phyloP scores from a whole-genome alignment of 2,888 invertebrate species.

The Microplitis manilae region DNA sequence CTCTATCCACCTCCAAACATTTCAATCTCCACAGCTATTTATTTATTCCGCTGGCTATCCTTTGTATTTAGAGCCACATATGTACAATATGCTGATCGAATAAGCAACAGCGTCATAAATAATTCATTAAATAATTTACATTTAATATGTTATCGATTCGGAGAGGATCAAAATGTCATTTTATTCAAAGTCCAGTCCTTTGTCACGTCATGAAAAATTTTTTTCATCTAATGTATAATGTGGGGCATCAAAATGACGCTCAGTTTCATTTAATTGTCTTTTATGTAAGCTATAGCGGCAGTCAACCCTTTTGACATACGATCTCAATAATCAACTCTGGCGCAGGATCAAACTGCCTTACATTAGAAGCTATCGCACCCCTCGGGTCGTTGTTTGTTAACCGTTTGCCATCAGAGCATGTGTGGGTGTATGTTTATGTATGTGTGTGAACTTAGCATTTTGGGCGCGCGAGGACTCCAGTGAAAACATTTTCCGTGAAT shows the following conservation, averaged over 20 bases:
- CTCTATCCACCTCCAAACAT: constrained; percentile 6
- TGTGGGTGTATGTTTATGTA: constrained; percentile 31
- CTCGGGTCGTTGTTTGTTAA: constrained; percentile 48
- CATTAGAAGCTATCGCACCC: neutral
- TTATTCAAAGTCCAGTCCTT: neutral
- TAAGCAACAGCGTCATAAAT: constrained; percentile 5
- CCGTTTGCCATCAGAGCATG: constrained; percentile 26
- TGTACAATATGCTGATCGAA: neutral
- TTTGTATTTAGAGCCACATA: no score
- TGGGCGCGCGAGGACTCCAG: constrained; percentile 47
- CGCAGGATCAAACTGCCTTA: neutral
- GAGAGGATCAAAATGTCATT: constrained; percentile 6
- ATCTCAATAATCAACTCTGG: neutral
- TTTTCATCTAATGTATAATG: neutral
- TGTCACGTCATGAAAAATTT: neutral
- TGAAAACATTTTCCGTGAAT: constrained; percentile 59
- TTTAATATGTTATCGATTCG: constrained; percentile 1
- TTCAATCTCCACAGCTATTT: neutral
- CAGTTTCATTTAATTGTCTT: neutral
- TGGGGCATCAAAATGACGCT: neutral
- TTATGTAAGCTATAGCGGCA: neutral
- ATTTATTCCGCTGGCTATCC: no score
- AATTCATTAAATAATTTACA: constrained; percentile 10
- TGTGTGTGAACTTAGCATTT: constrained; percentile 46
- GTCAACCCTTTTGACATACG: neutral